Evolutionary conservation across 2,888 invertebrate genomes (phyloP), one percentile per base, ranked within the genome.

Genomic region (Athripsodes cinereus): DNA sequence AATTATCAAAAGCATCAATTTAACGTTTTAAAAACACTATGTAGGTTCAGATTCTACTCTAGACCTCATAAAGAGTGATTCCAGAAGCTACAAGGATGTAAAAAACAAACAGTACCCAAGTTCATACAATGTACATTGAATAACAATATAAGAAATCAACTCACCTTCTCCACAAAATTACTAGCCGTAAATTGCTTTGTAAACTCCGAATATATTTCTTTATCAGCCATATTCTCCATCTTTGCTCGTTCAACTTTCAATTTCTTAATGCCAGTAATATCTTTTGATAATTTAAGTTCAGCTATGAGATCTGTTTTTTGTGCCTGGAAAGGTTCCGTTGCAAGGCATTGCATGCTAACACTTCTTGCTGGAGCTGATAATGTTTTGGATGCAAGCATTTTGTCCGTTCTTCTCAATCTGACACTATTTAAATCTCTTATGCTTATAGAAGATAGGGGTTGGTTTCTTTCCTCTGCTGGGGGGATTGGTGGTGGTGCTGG

Each of bases 241-340:
- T 92, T 88, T 21, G 90, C 90, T 64, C 90, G 83, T 73, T 94
- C 93, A 65, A 93, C 91, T 72, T 94, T 95, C 81, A 94, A 74
- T 73, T 94, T 94, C 73, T 90, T 90, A 55, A 96, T 93, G n/a
- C 95, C 95, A 1, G 91, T 88, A 62, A 94, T 92, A 70, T 95
- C 93, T 72, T 89, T 93, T 48, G 93, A 92, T 79, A 92, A 85
- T 73, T 95, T 95, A 61, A 96, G 75, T 70, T 96, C 96, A 50
- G 93, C 94, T 63, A 96, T 95, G 51, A 96, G 76, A 72, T 94
- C 92, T 22, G 87, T 90, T 72, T 92, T 92, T 63, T 85, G 88
- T 53, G 83, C 81, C 50, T 57, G 79, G 74, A 85, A 91, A 49
- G 85, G 82, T 63, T 89, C 89, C 59, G 81, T 83, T 57, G 86